Evolutionary conservation across 1,140 invertebrate species (phyloP).

Genomic region (Panonychus citri): DNA sequence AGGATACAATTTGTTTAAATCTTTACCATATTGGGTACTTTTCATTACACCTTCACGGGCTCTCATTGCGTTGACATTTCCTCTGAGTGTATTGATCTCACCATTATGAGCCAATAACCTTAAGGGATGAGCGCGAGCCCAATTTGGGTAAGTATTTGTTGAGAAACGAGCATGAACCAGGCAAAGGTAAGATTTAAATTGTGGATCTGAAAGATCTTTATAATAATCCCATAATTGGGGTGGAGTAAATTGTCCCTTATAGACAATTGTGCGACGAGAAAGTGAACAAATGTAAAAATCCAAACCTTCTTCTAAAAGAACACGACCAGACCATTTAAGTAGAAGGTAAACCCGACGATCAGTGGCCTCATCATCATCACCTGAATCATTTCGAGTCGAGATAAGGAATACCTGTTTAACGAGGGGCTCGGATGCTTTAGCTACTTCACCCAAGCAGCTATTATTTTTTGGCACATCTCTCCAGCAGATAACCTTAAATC

Average conservation of each 20-base stretch:
- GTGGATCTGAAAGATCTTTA: slow-evolving; percentile 40
- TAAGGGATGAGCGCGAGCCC: slow-evolving; percentile 95
- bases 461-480: slow-evolving; percentile 68
- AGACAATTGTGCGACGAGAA: slow-evolving; percentile 67
- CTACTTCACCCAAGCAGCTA: slow-evolving; percentile 61
- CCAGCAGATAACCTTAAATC: slow-evolving; percentile 61
- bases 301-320: slow-evolving; percentile 46
- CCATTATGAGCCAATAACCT: slow-evolving; percentile 96
- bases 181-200: slow-evolving; percentile 79
- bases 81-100: slow-evolving; percentile 93
- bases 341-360: slow-evolving; percentile 65
- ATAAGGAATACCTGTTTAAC: slow-evolving; percentile 78
- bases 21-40: slow-evolving; percentile 44
- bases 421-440: slow-evolving; percentile 72
- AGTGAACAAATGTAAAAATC: slow-evolving; percentile 92
- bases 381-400: not conserved
- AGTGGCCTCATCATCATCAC: slow-evolving; percentile 23
- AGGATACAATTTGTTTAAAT: slow-evolving; percentile 69
- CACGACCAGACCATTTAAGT: slow-evolving; percentile 73
- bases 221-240: slow-evolving; percentile 80
- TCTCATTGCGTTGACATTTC: slow-evolving; percentile 96
- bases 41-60: slow-evolving; percentile 95
- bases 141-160: slow-evolving; percentile 95
- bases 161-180: slow-evolving; percentile 91
- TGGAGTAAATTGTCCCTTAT: slow-evolving; percentile 90